Percentiles rank a stretch among this genome's conserved stretches.
Evolutionary conservation across 2,797 vertebrate species (phyloP).

Genomic region (Aldrovandia affinis): DNA sequence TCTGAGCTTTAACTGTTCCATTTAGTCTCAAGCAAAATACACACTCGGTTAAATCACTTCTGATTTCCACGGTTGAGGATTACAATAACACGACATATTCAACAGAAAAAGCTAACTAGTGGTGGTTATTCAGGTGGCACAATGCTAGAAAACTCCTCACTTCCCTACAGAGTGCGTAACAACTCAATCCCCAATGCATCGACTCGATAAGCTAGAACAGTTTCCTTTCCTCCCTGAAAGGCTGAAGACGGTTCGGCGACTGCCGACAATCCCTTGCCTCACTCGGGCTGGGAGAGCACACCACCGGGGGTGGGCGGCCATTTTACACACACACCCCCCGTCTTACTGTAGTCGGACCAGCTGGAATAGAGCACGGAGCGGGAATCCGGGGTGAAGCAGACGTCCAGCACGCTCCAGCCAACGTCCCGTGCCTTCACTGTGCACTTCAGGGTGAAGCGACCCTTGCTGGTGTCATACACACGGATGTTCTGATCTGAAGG

Average conservation of each 20-base stretch:
- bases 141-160: too few species aligned
- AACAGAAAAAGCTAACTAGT: too few species aligned
- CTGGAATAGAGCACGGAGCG: slow-evolving; percentile 87
- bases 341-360: slow-evolving; percentile 96
- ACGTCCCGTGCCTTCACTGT: slow-evolving; percentile 90
- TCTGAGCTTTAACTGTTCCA: too few species aligned
- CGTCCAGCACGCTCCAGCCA: slow-evolving; percentile 91
- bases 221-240: background rate
- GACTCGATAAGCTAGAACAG: background rate
- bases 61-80: too few species aligned
- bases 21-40: too few species aligned
- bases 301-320: background rate
- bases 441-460: slow-evolving; percentile 78
- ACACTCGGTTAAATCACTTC: too few species aligned
- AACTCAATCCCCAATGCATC: background rate
- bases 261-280: background rate
- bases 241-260: background rate
- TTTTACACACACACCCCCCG: background rate
- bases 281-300: background rate
- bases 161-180: background rate
- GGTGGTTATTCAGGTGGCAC: too few species aligned
- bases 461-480: slow-evolving; percentile 83
- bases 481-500: slow-evolving; percentile 86
- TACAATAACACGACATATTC: too few species aligned
- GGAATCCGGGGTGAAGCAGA: slow-evolving; percentile 88